Evolutionary conservation across 2,888 invertebrate genomes (phyloP), one percentile per base, ranked within the genome.

Genomic region (Tanytarsus gracilentus): DNA sequence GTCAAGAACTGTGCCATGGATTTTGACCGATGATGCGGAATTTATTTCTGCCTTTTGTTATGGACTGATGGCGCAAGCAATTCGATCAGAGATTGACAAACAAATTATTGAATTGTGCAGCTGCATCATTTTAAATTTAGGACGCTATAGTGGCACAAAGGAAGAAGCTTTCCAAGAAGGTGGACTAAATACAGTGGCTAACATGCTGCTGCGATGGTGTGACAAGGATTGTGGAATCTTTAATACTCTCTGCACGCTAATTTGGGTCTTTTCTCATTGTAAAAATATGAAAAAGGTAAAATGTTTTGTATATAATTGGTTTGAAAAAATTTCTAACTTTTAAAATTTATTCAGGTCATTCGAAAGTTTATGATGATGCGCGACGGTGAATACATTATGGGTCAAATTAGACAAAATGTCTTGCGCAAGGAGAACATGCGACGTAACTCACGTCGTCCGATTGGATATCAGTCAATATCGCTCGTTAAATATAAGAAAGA

Each of bases 151-250:
- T 55, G 71, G 75, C 52, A 84, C 84, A 0, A 80, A 78, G 8
- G 75, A 77, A 1, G 78, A 78, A 65, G 79, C 81, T 61, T 84
- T 84, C 70, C 75, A 77, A 76, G 78, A 80, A 64, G 75, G 80
- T 33, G 77, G 79, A 53, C 77, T 85, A 18, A 74, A 79, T 25
- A 77, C 77, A 1, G 73, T 85, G 50, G 71, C 86, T 39, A 82
- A 79, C 66, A 78, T 83, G 68, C 77, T 87, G 76, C 72, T 78
- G 69, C 78, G 83, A 61, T 85, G 81, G 74, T 83, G 83, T 67
- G 82, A 81, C 66, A 84, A 81, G 66, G 84, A 85, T 66, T 76
- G 76, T 4, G 76, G 77, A 48, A 71, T 84, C 58, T 84, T 84
- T 66, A 80, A 82, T 65, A 78, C 80, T 23, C 69, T 85, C 26